Base-by-base conservation (phyloP, 2,888 invertebrate genomes). In the Anoplius nigerrimus region DNA sequence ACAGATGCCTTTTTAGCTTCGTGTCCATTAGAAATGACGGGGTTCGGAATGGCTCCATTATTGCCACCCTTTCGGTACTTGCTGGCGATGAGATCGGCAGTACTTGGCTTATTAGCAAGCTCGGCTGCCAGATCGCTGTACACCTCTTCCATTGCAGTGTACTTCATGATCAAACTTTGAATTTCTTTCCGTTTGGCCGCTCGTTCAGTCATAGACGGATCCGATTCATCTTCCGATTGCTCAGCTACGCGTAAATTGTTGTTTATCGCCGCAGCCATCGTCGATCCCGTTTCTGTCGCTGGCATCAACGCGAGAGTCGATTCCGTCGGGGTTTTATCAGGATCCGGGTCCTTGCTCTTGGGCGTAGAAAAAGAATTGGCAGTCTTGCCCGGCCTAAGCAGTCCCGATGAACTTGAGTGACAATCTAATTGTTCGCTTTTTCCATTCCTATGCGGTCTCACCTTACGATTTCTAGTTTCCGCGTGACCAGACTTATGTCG, bases 131-230 rank as follows among this genome's bases (percentile, higher is more conserved):
- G 89, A 22, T 91, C 90, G 20, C 91, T 92, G 87, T 93, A 94
- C 66, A 92, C 92, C 82, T 94, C 94, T 81, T 95, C 95, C 75
- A 95, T 90, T 54, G 94, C 94, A 34, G 95, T 93, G 87, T 96
- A 96, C 87, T 95, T 96, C 91, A 94, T 91, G 71, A 95, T 95
- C 68, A 96, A 90, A 81, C 93, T 93, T 87, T 95, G 94, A 69
- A 95, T 95, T 85, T 96, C 96, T 83, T 95, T 95, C 45, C 96
- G 92, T 80, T 94, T 93, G 11, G 94, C 94, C 86, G 95, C 95
- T 53, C 96, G 91, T 77, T 96, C 95, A 76, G 92, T 91, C 56
- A 92, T 89, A 22, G 91, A 90, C 71, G 90, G 90, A 83, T 93
- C 93, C 22, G 21, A 15, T 16, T 45, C 58, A 16, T 58, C 52